Base-by-base conservation (phyloP, 2,113 vertebrate genomes). In the Heliornis fulica region DNA sequence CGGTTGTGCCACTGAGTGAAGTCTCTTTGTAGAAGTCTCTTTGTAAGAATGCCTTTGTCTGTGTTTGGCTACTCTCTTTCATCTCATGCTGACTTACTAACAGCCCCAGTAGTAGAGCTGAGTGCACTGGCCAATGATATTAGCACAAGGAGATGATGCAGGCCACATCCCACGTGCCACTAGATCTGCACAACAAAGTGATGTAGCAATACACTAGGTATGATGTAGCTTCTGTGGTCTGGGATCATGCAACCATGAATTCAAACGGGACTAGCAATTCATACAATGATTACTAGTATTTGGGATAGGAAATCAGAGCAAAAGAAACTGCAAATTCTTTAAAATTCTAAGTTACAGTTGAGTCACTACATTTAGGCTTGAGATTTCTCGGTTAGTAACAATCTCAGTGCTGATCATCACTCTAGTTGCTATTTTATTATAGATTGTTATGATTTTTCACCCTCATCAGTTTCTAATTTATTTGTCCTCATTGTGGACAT, bases 401-500 rank as follows among this genome's bases (percentile, higher is more conserved):
- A 17, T 41, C 23, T 12, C 14, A 0, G 0, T 45, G 63, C 26
- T 86, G 85, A 36, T 32, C 51, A 46, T 54, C 41, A 21, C 23
- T 61, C 5, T 23, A 20, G 11, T 29, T 41, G 43, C 34, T 51
- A 3, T 18, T 68, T 83, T 75, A 22, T 54, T 76, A 78, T 43
- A 29, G 20, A 77, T 50, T 63, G 10, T 66, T 38, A 38, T 0
- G 1, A 7, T n/a, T 76, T 77, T 56, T 65, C 29, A 45, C 34
- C n/a, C 6, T 9, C 0, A 0, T 23, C 28, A 17, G 0, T 51
- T 19, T 81, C 59, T 64, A 6, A 32, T 83, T 50, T n/a, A 13
- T 46, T 77, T 65, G 36, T 38, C 6, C 2, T 20, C 48, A 45
- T 1, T 77, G 66, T 57, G 26, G 40, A 5, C 56, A 65, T 25